Evolutionary conservation across 1,140 invertebrate species (phyloP).

Genomic region (Brachionus angularis): DNA sequence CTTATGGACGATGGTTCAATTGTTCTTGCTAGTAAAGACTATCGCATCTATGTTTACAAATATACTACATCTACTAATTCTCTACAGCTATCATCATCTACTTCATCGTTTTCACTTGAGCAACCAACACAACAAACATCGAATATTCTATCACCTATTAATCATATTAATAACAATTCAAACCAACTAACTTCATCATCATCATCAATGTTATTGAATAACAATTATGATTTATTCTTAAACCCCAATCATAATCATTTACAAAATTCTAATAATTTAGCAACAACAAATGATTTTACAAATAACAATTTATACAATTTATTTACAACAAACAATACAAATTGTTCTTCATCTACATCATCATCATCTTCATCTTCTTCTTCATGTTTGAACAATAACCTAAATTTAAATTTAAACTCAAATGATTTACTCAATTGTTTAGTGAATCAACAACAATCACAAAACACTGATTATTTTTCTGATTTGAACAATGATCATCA

Average conservation of each 20-base stretch:
- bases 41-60: conserved; percentile 87
- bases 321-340: too few relatives aligned
- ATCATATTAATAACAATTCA: too few relatives aligned
- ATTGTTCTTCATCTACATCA: background rate
- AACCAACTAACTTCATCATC: too few relatives aligned
- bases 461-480: background rate
- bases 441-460: background rate
- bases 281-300: too few relatives aligned
- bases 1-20: conserved; percentile 99
- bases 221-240: too few relatives aligned
- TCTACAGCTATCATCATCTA: background rate
- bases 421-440: background rate
- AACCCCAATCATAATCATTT: too few relatives aligned
- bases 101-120: too few relatives aligned
- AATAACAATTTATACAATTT: too few relatives aligned
- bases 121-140: too few relatives aligned
- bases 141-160: background rate
- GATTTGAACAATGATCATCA: background rate
- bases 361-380: background rate
- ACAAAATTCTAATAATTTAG: too few relatives aligned
- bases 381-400: background rate
- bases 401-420: background rate
- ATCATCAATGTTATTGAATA: too few relatives aligned
- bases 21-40: conserved; percentile 96
- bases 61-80: background rate